Evolutionary conservation across 2,888 invertebrate species (phyloP), one percentile per base, ranked within the genome.

Genomic region (Micropterix aruncella): DNA sequence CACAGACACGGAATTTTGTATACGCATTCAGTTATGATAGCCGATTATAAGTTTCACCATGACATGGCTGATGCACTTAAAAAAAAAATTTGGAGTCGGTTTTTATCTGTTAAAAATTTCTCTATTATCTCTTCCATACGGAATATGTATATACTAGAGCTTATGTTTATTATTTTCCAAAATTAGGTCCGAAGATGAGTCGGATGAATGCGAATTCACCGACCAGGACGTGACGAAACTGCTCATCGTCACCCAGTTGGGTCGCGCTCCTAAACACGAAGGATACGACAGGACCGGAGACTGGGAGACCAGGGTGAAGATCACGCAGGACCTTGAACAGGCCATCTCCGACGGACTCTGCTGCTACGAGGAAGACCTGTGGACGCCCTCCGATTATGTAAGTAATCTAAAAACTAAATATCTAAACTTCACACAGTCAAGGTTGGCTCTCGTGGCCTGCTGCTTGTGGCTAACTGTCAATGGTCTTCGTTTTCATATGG

Each of bases 261-360:
- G 2, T 66, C 70, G 42, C 71, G 82, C 48, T 68, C 70, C 27
- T 82, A 89, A 88, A 52, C 94, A 94, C 61, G 89, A 90, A 55
- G 87, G 87, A 12, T 80, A 88, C 54, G 96, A 96, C 69, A 78
- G 91, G 40, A 90, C 90, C 2, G 93, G 91, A 1, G 94, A 92
- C 58, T 86, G 80, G 79, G 82, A 79, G 48, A 86, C 90, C 1
- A 73, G 96, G 50, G 88, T 91, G 37, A 95, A 95, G 76, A 92
- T 96, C 68, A 86, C 89, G 5, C 90, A 94, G 64, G 94, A 96
- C 58, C 70, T 96, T 54, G 93, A 88, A 54, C 87, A 93, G 68
- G 86, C 90, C 38, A 99, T 99, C 54, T 94, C 95, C 54, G 94
- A 97, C 62, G 97, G 97, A n/a, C 75, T 99, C 16, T 83, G 80